Base-by-base conservation (phyloP, 92 coral and sea anemone genomes). In the Chrysogorgia sp. region DNA sequence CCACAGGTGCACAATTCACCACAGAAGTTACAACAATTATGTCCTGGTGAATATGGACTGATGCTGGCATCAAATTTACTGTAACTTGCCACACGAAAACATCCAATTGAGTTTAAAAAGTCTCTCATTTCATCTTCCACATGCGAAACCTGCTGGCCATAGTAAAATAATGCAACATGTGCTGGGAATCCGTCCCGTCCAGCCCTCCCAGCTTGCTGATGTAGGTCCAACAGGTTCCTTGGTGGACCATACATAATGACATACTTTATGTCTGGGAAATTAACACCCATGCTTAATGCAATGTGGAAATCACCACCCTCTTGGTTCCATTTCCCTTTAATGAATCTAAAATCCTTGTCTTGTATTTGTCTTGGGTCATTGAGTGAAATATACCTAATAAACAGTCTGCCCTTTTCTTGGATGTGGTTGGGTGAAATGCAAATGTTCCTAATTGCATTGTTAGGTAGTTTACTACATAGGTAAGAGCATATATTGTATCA, bases 171-270 rank as follows among this genome's bases (percentile, higher is more conserved):
- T 28, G 76, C 47, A 32, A 40, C 58, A 48, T 87, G 82, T 4
- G 79, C 62, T 34, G 37, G 60, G 10, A 65, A 21, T 5, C 89
- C 89, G 80, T 85, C 85, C 53, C 86, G 22, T 63, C 86, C 86
- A 26, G 89, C 86, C 53, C 86, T 33, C 65, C 86, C 86, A 26
- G 89, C 86, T 47, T 85, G 58, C 31, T 85, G 89, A 50, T 71
- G 78, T 52, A 80, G 77, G 30, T 81, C 86, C 20, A 81, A 30
- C 19, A 85, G 23, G 29, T 50, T 25, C 47, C 89, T 19, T 33
- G 86, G 82, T 8, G 83, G 86, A 6, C 85, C 85, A 81, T 84
- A 82, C 49, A 77, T 70, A 0, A 85, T 10, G 15, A 81, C 65
- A 74, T 72, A 85, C 22, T 67, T 62, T 25, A 52, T 60, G 62